Base-by-base conservation (phyloP, 2,113 vertebrate species). In the Scopus umbretta region DNA sequence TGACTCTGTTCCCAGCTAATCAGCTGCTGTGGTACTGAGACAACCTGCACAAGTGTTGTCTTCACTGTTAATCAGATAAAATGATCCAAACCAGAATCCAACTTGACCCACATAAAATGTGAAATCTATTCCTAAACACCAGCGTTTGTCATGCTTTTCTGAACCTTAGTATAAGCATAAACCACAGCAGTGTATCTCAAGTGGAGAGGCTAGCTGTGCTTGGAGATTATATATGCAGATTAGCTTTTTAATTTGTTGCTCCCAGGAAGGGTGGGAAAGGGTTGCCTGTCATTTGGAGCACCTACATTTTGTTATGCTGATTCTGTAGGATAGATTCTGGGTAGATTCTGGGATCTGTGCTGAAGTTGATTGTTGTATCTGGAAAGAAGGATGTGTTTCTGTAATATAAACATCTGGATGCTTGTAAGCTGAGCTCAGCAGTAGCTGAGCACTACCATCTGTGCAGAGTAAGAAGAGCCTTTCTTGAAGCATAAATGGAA, bases 391-490 rank as follows among this genome's bases (percentile, higher is more conserved):
- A 45, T 0, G 10, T 58, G 63, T 81, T 91, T 88, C 66, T 91
- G 2, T 74, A 17, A 55, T 16, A 9, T 4, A 75, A 84, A 92
- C 94, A 94, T 95, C 91, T 97, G 96, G 86, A 22, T 88, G 67
- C 59, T 75, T 88, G 75, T 63, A 32, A 78, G 82, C 85, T 95
- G 93, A 95, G 93, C 86, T 92, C 94, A 96, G 91, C 91, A 70
- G 5, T 75, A 75, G 94, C 74, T 66, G 80, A 87, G 78, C 82
- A 2, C 62, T 78, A 2, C 94, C 87, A 84, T 88, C 94, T 96
- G 93, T 78, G 94, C 85, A 49, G 68, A 63, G 71, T 26, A 61
- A 86, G 89, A 90, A 73, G 61, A 71, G 68, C 47, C 58, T 90
- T 94, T 96, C 91, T 80, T 42, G 80, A 43, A 79, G 71, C 81